Base-by-base conservation (phyloP, 2,113 vertebrate species). In the Helogale parvula region DNA sequence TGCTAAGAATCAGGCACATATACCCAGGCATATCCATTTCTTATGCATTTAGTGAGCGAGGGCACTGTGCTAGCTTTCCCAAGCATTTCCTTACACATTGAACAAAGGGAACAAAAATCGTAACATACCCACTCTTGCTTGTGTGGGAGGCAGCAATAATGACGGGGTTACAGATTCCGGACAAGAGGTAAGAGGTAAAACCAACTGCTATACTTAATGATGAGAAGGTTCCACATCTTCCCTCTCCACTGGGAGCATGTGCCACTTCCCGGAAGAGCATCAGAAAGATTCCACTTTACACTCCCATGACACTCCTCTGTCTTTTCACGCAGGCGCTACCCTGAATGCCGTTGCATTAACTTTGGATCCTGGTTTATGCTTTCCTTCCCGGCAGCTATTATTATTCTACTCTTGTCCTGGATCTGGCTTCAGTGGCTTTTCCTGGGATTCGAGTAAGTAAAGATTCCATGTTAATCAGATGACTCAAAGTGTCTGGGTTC, bases 341-440 rank as follows among this genome's bases (percentile, higher is more conserved):
- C 99, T 69, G 14, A n/a, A 0, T 99, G 99, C 91, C 98, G 96
- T 1, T 98, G 98, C 92, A 98, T 99, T 85, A 99, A 99, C 98
- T 99, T 99, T 97, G 99, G 99, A 93, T 99, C 99, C 50, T 99
- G 99, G 99, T 99, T 99, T 94, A 16, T 99, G 35, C 63, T 99
- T 96, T 99, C 99, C 94, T 98, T 99, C 90, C 99, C 99, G 2
- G 98, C 99, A 50, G 98, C 99, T 41, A 21, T 99, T 33, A 97
- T 98, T 88, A 98, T 99, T 98, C 98, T 99, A 33, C 5, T 99
- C 50, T 97, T 99, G 25, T 99, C 99, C 50, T 99, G 99, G 99
- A 38, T 99, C 33, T 99, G 99, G 99, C 98, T 99, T 16, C 99
- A 99, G 23, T 99, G 99, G 99, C 98, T 99, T 94, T 99, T 99